A percentile compares a stretch with the other conserved stretches of the same genome.
phyloP scores from a whole-genome alignment of 2,113 vertebrate species.

The Chlamydotis undulata region DNA sequence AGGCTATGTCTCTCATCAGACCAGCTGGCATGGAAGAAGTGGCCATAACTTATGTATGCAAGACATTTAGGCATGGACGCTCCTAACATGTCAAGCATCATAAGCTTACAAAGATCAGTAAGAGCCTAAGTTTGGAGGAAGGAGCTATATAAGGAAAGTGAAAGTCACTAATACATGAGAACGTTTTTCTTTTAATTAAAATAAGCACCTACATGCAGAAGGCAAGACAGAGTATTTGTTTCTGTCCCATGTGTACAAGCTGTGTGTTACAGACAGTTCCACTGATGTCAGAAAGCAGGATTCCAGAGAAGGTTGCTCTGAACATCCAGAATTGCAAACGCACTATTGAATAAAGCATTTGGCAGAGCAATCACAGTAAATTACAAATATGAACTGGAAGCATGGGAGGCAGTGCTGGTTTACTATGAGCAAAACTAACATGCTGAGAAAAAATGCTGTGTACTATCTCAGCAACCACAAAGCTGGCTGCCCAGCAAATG shows the following conservation, averaged over 20 bases:
- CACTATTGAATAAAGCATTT: neutral
- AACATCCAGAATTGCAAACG: neutral
- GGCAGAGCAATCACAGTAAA: neutral
- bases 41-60: accelerated
- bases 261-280: neutral
- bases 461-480: neutral
- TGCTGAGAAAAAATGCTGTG: neutral
- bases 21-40: neutral
- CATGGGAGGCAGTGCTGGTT: neutral
- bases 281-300: neutral
- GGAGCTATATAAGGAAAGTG: neutral
- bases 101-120: neutral
- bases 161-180: neutral
- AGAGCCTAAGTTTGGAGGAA: neutral
- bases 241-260: neutral
- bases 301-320: neutral
- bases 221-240: neutral
- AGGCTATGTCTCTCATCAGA: neutral
- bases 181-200: neutral
- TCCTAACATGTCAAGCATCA: neutral
- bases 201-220: neutral
- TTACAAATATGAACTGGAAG: neutral
- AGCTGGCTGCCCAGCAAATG: neutral
- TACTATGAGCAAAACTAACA: neutral
- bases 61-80: neutral